Conservation (phyloP, 2,888 invertebrate species). For the Drosophila quasianomalipes region DNA sequence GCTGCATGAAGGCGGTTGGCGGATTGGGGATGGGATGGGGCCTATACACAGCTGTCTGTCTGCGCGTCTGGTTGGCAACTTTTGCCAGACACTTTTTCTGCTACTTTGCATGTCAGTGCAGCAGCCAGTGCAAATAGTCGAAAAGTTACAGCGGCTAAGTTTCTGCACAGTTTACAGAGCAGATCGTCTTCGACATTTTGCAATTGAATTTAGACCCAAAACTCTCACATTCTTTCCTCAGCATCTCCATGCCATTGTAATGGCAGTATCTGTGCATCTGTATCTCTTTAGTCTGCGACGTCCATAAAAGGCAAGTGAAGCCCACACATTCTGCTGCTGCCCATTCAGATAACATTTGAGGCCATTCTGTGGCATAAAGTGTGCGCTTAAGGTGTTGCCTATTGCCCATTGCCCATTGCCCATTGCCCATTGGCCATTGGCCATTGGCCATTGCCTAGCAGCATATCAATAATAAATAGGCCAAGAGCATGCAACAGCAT, state of each 20-base stretch:
- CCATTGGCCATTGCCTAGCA: slow-evolving; percentile 4
- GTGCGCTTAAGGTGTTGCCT: slow-evolving; percentile 66
- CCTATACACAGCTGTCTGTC: slow-evolving; percentile 9
- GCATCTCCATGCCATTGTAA: slow-evolving; percentile 2
- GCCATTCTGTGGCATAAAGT: slow-evolving; percentile 61
- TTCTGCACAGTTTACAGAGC: slow-evolving; percentile 24
- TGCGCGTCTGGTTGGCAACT: slow-evolving; percentile 66
- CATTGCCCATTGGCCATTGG: not conserved
- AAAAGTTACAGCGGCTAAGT: slow-evolving; percentile 66
- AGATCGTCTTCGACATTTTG: slow-evolving; percentile 50
- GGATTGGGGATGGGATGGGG: not conserved
- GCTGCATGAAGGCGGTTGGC: not conserved
- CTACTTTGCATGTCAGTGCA: slow-evolving; percentile 77
- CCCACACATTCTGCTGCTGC: slow-evolving; percentile 19
- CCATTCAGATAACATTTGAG: slow-evolving; percentile 64
- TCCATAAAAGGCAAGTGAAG: slow-evolving; percentile 14
- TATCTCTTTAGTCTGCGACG: slow-evolving; percentile 17
- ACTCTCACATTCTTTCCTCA: slow-evolving; percentile 4
- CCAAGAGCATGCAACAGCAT: slow-evolving; percentile 35
- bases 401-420: not conserved
- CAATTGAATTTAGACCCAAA: slow-evolving; percentile 66
- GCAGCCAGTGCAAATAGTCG: slow-evolving; percentile 56
- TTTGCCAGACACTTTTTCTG: slow-evolving; percentile 78
- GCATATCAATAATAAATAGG: slow-evolving; percentile 67
- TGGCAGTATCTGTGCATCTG: slow-evolving; percentile 20